phyloP scores from a whole-genome alignment of 2,888 invertebrate species.

The Limulus polyphemus region DNA sequence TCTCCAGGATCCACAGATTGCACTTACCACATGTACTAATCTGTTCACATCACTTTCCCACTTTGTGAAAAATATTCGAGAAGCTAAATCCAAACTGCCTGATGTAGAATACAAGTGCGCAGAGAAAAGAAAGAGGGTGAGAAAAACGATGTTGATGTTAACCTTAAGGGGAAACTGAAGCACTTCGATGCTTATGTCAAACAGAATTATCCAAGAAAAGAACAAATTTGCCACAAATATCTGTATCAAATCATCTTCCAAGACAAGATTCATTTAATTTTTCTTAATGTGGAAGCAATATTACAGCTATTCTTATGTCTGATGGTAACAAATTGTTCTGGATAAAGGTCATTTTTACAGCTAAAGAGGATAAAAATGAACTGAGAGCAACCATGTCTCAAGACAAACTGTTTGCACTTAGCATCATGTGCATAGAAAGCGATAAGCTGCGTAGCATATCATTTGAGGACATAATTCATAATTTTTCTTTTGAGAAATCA shows the following conservation, averaged over 20 bases:
- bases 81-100: too few species aligned
- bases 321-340: neutral
- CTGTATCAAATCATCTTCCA: neutral
- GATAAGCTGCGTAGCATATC: too few species aligned
- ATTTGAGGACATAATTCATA: too few species aligned
- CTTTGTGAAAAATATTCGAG: neutral
- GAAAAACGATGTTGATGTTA: too few species aligned
- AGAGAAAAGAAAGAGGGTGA: too few species aligned
- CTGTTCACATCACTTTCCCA: neutral
- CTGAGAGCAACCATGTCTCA: neutral
- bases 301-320: neutral
- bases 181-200: neutral
- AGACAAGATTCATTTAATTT: neutral
- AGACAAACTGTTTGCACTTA: too few species aligned
- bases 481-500: too few species aligned
- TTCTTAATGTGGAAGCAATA: neutral
- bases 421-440: too few species aligned
- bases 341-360: neutral
- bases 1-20: neutral
- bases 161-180: neutral
- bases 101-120: too few species aligned
- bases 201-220: neutral
- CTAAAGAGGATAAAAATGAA: constrained; percentile 1
- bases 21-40: neutral
- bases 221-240: constrained; percentile 1